phyloP scores from a whole-genome alignment of 2,113 vertebrate species.

The Nycticorax nycticorax region DNA sequence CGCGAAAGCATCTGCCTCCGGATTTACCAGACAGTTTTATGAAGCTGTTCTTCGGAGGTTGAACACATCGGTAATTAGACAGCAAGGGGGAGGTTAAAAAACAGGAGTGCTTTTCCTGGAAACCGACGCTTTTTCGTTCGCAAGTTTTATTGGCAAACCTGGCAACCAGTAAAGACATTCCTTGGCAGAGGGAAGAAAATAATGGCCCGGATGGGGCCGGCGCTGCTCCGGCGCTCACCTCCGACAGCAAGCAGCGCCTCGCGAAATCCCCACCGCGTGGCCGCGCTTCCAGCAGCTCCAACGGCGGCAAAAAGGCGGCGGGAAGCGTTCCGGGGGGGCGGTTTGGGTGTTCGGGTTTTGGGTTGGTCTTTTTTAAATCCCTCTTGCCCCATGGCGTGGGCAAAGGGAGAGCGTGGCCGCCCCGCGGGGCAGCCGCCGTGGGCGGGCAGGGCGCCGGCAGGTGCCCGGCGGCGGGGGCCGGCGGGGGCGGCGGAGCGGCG shows the following conservation, averaged over 20 bases:
- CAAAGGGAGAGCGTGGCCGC: too few species aligned
- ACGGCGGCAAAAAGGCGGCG: background rate
- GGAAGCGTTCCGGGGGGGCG: too few species aligned
- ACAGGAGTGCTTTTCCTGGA: conserved; percentile 70
- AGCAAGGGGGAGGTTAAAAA: conserved; percentile 51
- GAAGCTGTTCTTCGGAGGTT: background rate
- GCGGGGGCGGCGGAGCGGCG: background rate
- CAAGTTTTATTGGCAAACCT: conserved; percentile 64
- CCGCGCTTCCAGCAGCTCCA: background rate
- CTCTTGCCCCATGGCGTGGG: background rate
- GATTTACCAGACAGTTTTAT: background rate
- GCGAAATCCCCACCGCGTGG: background rate
- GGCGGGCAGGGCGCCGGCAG: background rate
- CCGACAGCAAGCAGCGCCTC: background rate
- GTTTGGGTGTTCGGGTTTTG: too few species aligned
- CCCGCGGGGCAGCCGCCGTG: background rate
- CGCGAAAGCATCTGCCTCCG: background rate
- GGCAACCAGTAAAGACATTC: conserved; percentile 45
- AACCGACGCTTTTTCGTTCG: conserved; percentile 48
- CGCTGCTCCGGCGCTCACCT: background rate
- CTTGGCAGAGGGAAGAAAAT: conserved; percentile 27
- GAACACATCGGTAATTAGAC: conserved; percentile 26
- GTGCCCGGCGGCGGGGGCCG: background rate
- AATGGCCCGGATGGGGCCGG: background rate
- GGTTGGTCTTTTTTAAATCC: too few species aligned